Conservation (phyloP, 2,113 vertebrate species). For the Nannobrachium achirus region DNA sequence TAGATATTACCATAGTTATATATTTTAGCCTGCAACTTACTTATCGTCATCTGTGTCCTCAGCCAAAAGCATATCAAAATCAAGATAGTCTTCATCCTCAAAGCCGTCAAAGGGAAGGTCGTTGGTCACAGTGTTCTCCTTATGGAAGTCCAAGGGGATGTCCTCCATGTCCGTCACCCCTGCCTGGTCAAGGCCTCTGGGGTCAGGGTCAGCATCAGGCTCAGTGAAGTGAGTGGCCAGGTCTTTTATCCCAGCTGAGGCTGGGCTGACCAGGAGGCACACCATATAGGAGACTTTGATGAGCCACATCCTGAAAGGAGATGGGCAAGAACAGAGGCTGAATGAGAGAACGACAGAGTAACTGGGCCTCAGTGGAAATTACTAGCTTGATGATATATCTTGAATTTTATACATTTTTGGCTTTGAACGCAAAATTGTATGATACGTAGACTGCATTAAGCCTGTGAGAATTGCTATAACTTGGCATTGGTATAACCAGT, state of each 20-base stretch:
- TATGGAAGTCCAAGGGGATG: slow-evolving; percentile 85
- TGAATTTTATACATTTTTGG: too few species aligned
- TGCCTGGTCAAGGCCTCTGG: slow-evolving; percentile 30
- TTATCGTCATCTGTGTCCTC: slow-evolving; percentile 84
- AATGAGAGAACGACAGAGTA: neutral
- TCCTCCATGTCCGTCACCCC: slow-evolving; percentile 66
- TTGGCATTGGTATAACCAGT: too few species aligned
- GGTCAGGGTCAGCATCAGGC: slow-evolving; percentile 24
- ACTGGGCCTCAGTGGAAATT: too few species aligned
- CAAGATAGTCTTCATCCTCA: slow-evolving; percentile 89
- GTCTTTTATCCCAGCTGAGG: slow-evolving; percentile 78
- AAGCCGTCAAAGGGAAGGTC: slow-evolving; percentile 87
- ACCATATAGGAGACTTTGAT: slow-evolving; percentile 59
- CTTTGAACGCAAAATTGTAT: too few species aligned
- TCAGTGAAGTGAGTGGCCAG: slow-evolving; percentile 75
- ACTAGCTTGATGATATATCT: too few species aligned
- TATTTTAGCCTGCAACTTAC: slow-evolving; percentile 44
- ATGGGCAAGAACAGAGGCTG: neutral
- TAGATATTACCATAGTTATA: too few species aligned
- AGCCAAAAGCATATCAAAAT: slow-evolving; percentile 85
- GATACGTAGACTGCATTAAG: too few species aligned
- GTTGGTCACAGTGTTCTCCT: slow-evolving; percentile 92
- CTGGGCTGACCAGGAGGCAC: slow-evolving; percentile 74
- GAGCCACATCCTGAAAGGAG: slow-evolving; percentile 81
- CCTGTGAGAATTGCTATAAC: too few species aligned